Evolutionary conservation across 2,113 vertebrate genomes (phyloP).

Genomic region (Urocolius indicus): DNA sequence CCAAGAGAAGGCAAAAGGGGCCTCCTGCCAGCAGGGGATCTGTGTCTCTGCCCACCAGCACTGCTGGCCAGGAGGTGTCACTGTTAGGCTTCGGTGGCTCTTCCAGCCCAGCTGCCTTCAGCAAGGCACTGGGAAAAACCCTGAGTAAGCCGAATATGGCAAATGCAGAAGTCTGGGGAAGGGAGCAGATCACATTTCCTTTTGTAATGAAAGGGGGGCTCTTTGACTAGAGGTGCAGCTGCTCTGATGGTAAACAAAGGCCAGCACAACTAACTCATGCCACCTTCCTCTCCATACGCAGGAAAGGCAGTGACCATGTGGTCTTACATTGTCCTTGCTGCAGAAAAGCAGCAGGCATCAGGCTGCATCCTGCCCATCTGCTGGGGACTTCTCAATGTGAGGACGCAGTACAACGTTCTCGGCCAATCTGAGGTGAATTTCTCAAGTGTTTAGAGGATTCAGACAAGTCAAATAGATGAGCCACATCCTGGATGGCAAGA

Average conservation of each 20-base stretch:
- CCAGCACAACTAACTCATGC: accelerated
- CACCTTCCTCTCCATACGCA: not conserved
- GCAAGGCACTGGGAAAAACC: not conserved
- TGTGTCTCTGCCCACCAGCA: not conserved
- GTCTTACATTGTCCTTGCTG: not conserved
- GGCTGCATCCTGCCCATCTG: not conserved
- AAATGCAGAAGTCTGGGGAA: not conserved
- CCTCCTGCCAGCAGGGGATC: not conserved
- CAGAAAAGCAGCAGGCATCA: not conserved
- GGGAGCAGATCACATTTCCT: not conserved
- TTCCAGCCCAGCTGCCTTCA: not conserved
- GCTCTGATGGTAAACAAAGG: not conserved
- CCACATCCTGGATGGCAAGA: accelerated
- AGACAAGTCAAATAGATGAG: not conserved
- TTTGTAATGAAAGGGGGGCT: not conserved
- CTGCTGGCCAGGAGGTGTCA: constrained; percentile 59
- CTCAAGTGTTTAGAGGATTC: not conserved
- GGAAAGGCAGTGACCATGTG: not conserved
- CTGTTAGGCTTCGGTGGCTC: constrained; percentile 38
- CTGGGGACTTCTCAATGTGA: not conserved
- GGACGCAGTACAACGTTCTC: not conserved
- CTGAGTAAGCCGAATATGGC: not conserved
- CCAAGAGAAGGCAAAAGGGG: not conserved
- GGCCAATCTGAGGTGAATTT: not conserved
- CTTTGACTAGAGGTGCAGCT: not conserved